Percentiles rank a stretch among this genome's conserved stretches.
These are phyloP conservation scores for Gadopsis bispinosus DNA, from an alignment of 2,797 vertebrate species.

Conservation along the genomic window DNA sequence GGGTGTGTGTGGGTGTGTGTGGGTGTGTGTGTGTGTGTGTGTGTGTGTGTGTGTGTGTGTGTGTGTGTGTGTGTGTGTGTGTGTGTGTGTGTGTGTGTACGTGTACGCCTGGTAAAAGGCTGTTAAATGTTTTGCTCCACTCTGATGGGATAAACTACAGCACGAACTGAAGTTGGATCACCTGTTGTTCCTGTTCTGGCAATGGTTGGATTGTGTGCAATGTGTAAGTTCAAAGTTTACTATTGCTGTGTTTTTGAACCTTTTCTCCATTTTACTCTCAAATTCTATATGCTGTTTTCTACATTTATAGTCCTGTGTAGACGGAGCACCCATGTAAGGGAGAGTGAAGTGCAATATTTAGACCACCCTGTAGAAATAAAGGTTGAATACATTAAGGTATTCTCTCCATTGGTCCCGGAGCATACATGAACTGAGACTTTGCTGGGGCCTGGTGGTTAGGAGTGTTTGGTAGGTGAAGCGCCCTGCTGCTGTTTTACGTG, in stretches of 20 bases:
- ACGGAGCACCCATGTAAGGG: not conserved
- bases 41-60: too few species aligned
- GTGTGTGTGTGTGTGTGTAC: too few species aligned
- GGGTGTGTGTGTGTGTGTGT: too few species aligned
- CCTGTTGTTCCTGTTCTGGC: not conserved
- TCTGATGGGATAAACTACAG: too few species aligned
- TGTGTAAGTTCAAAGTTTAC: not conserved
- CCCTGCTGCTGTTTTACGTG: conserved; percentile 68
- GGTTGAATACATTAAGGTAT: not conserved
- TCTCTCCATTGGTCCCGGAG: not conserved
- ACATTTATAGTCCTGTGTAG: not conserved
- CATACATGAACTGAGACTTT: conserved; percentile 6
- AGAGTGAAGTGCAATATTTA: not conserved
- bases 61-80: too few species aligned
- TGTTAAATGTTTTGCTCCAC: not conserved
- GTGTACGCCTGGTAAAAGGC: too few species aligned
- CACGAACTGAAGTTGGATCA: not conserved
- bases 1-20: too few species aligned
- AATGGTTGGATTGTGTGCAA: not conserved
- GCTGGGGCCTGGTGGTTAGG: not conserved
- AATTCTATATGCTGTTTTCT: not conserved
- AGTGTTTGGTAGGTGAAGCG: conserved; percentile 31
- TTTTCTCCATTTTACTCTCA: not conserved
- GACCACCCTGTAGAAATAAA: not conserved
- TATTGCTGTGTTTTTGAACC: not conserved